These are phyloP conservation scores for Ciona savignyi DNA, from an alignment of 23 tunicate genomes.

Conservation along the genomic window DNA sequence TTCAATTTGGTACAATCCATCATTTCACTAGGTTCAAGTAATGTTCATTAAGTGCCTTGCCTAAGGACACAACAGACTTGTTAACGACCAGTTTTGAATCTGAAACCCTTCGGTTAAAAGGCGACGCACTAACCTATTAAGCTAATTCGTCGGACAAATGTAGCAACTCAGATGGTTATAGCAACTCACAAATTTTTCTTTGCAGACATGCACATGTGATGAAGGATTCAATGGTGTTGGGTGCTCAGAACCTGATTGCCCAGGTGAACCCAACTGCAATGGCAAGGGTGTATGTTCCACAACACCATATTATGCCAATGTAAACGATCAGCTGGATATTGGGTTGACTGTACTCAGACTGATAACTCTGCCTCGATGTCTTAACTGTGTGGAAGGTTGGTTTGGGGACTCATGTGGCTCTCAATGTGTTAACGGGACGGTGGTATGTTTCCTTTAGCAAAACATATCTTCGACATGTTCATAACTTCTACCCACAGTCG, in stretches of 20 bases:
- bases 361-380: conserved; percentile 5
- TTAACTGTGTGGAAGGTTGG: conserved; percentile 4
- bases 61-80: no score
- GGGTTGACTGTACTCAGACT: background rate
- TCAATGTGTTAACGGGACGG: conserved; percentile 13
- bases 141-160: no score
- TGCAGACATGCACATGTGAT: conserved; percentile 12
- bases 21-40: no score
- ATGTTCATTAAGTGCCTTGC: no score
- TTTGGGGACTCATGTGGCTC: conserved; percentile 5
- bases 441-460: conserved; percentile 2
- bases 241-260: conserved; percentile 15
- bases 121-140: no score
- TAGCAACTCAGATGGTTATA: no score
- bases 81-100: no score
- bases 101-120: no score
- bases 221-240: conserved; percentile 15
- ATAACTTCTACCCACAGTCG: background rate
- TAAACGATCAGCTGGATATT: conserved; percentile 10
- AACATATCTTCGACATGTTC: background rate
- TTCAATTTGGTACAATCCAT: no score
- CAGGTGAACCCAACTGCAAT: conserved; percentile 23
- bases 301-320: background rate
- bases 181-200: no score
- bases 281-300: conserved; percentile 12